Percentiles rank a stretch among this genome's conserved stretches.
Evolutionary conservation across 1,140 invertebrate species (phyloP).

Genomic region (Drosophila sechellia): DNA sequence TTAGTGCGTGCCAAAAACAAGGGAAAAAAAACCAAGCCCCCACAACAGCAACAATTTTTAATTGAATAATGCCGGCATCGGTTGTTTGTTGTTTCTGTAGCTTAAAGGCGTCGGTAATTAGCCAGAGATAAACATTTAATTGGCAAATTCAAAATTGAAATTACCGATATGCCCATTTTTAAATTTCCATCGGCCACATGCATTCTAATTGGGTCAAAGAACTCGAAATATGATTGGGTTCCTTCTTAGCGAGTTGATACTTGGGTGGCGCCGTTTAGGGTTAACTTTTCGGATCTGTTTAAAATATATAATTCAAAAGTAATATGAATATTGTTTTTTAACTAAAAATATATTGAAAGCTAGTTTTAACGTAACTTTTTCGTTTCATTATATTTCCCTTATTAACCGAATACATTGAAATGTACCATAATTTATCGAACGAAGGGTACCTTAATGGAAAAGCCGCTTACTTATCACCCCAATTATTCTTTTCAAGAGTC

Average conservation of each 20-base stretch:
- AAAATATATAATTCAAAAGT: too few species aligned
- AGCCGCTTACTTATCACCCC: background rate
- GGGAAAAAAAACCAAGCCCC: conserved; percentile 50
- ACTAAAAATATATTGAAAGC: too few species aligned
- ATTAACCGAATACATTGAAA: background rate
- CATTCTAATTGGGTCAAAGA: conserved; percentile 62
- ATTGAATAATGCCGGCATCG: conserved; percentile 82
- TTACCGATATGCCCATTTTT: conserved; percentile 7
- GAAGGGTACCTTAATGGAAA: conserved; percentile 10
- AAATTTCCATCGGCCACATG: conserved; percentile 45
- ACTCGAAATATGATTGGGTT: conserved; percentile 3
- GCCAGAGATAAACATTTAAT: conserved; percentile 79
- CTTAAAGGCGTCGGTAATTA: conserved; percentile 55
- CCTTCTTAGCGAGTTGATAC: background rate
- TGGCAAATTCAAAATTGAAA: conserved; percentile 73
- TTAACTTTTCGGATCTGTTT: too few species aligned
- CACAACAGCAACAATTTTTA: conserved; percentile 54
- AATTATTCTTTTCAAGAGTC: conserved; percentile 33
- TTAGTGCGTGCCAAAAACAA: conserved; percentile 84
- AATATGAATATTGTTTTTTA: too few species aligned
- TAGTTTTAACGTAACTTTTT: too few species aligned
- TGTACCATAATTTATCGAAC: too few species aligned
- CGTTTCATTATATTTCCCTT: too few species aligned
- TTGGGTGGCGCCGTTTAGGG: conserved; percentile 20
- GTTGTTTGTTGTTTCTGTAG: conserved; percentile 21